Base-by-base conservation (phyloP, 1,140 invertebrate genomes). In the Drosophila guanche region DNA sequence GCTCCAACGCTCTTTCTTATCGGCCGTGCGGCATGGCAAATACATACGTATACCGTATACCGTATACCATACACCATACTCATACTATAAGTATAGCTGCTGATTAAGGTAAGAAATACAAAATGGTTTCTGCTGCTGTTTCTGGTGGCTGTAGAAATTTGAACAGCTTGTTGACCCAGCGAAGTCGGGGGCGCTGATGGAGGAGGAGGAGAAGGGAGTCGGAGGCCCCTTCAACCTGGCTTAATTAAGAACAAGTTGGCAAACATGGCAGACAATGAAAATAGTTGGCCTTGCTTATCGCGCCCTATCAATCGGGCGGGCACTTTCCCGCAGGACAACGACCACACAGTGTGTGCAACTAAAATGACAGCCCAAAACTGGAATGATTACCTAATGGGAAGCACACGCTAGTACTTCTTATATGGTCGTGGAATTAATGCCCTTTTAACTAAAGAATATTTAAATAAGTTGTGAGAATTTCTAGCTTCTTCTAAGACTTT, bases 231-330 rank as follows among this genome's bases (percentile, higher is more conserved):
- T 59, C 62, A 84, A 76, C 74, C 72, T 85, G 83, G 77, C 81
- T 81, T 85, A 85, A 85, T 85, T 85, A 85, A 86, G 83, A 85
- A 88, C 81, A 77, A 86, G 77, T 85, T 61, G 69, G 56, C 69
- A 85, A 85, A 85, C 69, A 85, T 70, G 56, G 42, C 50, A 85
- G 77, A 73, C 81, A 84, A 70, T 85, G 68, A 66, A 86, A 74
- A 81, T 85, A 86, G 81, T 85, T 85, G 68, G 81, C 81, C 81
- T 85, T 85, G 83, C 84, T 85, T 86, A 85, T 85, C 81, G 81
- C 77, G 68, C 58, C 47, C 73, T 62, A 85, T 85, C 81, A 74
- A 79, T 67, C 79, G 65, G 62, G 46, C 25, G 27, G 0, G 37
- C 56, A 79, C 71, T 70, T 81, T 78, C 77, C 81, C 69, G 59